Conservation (phyloP, 1,140 invertebrate species). For the Drosophila sp. region DNA sequence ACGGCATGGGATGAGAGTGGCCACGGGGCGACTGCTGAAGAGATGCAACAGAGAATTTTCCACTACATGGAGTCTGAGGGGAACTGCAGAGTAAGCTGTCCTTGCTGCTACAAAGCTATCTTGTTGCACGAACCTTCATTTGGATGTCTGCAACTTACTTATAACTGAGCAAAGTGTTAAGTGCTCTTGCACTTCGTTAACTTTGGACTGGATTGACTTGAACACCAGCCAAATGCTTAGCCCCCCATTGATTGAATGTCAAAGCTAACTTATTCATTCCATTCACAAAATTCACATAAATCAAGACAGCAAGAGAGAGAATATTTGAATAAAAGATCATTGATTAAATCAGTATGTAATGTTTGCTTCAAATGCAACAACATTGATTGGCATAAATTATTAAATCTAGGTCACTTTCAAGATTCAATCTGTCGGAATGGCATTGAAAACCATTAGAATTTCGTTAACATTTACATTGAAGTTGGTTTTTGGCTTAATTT, state of each 20-base stretch:
- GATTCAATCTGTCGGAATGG: too few relatives aligned
- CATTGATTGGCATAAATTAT: too few relatives aligned
- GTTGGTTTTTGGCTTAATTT: too few relatives aligned
- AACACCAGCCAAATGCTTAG: not conserved
- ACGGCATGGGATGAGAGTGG: not conserved
- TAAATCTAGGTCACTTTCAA: too few relatives aligned
- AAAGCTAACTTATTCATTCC: too few relatives aligned
- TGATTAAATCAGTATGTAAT: too few relatives aligned
- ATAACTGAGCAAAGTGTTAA: slow-evolving; percentile 10
- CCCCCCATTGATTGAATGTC: too few relatives aligned
- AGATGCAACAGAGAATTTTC: not conserved
- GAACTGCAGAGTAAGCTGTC: slow-evolving; percentile 2
- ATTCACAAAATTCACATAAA: too few relatives aligned
- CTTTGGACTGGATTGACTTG: not conserved
- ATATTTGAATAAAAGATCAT: not conserved
- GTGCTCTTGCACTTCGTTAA: slow-evolving; percentile 1
- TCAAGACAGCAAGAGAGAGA: not conserved
- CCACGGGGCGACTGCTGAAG: not conserved
- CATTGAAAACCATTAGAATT: too few relatives aligned
- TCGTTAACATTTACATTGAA: too few relatives aligned
- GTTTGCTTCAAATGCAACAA: too few relatives aligned
- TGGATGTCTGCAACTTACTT: slow-evolving; percentile 2
- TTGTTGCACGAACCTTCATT: slow-evolving; percentile 8
- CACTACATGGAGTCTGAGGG: not conserved
- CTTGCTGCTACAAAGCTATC: not conserved